Percentiles rank a stretch among this genome's conserved stretches.
Evolutionary conservation across 2,888 invertebrate genomes (phyloP).

Genomic region (Dicyrtomina minuta): DNA sequence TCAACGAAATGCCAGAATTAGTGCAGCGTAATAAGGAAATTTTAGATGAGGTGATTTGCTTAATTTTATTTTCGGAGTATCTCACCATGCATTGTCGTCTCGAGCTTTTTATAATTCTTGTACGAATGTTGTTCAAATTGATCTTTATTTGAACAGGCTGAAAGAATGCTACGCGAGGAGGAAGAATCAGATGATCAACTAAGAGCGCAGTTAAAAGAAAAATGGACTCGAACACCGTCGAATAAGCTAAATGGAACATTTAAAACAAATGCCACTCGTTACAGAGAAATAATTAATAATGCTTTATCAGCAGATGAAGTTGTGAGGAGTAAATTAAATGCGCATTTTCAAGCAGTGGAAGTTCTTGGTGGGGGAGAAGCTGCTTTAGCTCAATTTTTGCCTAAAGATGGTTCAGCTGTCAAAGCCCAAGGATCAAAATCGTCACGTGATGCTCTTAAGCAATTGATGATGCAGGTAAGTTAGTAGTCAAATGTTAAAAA

Average conservation of each 20-base stretch:
- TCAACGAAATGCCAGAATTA: no score
- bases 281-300: constrained; percentile 64
- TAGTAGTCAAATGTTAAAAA: not conserved
- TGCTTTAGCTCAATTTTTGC: constrained; percentile 71
- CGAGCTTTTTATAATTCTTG: no score
- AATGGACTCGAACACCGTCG: constrained; percentile 89
- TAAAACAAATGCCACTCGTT: constrained; percentile 84
- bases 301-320: constrained; percentile 52
- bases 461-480: constrained; percentile 74
- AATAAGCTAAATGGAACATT: constrained; percentile 85
- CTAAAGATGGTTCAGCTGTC: constrained; percentile 63
- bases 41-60: no score
- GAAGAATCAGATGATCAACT: constrained; percentile 84
- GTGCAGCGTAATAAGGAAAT: no score
- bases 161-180: constrained; percentile 85
- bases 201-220: constrained; percentile 84
- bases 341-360: constrained; percentile 75
- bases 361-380: constrained; percentile 73
- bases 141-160: constrained; percentile 64
- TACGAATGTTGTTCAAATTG: no score
- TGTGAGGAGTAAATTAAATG: constrained; percentile 75
- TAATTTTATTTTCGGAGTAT: constrained; percentile 32
- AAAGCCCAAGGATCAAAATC: constrained; percentile 53
- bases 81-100: no score
- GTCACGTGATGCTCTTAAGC: constrained; percentile 68